Base-by-base conservation (phyloP, 2,797 vertebrate species). In the Spea hammondii region DNA sequence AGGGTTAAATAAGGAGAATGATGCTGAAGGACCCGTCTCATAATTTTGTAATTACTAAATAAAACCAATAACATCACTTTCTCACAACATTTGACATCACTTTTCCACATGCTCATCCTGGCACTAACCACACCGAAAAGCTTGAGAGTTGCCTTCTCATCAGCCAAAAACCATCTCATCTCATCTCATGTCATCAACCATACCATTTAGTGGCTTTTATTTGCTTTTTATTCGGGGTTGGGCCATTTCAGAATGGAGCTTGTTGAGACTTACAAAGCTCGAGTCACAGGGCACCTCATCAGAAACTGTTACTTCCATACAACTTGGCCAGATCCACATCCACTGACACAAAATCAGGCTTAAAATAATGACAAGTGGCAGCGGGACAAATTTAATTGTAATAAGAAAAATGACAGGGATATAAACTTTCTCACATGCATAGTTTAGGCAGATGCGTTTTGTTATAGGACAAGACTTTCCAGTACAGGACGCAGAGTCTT, bases 91-190 rank as follows among this genome's bases (percentile, higher is more conserved):
- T 53, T 73, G 49, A 77, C 80, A 82, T 82, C 80, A 74, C 75
- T 82, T 82, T 82, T 82, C 75, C 80, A 77, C 65, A 46, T 59
- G 72, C 55, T 70, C 80, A 65, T 77, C 69, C 70, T 82, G 75
- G 75, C 75, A 82, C 70, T 82, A 77, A 82, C 75, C 51, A 4
- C 54, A 70, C 11, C 57, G 45, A 65, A 78, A 64, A 78, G 80
- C 80, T 70, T 82, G 79, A 67, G 74, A 82, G 69, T 77, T 77
- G 48, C 45, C 45, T 12, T 65, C 17, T 65, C 59, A 70, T 64
- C 45, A 11, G 65, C 74, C 70, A 81, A 77, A 57, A 72, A 17
- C 44, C 78, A 80, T 73, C 8, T 74, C 49, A 69, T 81, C 54
- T 74, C 49, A 69, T 81, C 54, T 55, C 70, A 69, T 68, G 57